Evolutionary conservation across 2,797 vertebrate genomes (phyloP).

Genomic region (Typhlichthys eigenmanni): DNA sequence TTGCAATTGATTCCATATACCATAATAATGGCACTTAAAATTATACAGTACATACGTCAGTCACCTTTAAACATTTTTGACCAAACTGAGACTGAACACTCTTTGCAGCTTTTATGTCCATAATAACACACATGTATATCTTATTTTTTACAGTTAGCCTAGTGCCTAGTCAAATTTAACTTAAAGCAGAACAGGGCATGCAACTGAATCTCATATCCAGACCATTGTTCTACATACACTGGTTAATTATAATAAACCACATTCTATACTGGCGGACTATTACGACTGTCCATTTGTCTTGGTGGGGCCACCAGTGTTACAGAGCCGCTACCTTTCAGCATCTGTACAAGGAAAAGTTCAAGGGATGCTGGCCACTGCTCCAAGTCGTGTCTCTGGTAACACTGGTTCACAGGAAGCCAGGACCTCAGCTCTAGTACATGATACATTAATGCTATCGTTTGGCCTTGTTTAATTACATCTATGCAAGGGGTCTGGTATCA

Average conservation of each 20-base stretch:
- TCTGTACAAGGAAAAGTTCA: slow-evolving; percentile 57
- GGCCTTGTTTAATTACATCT: slow-evolving; percentile 35
- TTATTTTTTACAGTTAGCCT: slow-evolving; percentile 33
- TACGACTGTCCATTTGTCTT: slow-evolving; percentile 72
- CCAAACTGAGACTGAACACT: neutral
- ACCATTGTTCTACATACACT: slow-evolving; percentile 58
- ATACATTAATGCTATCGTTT: slow-evolving; percentile 65
- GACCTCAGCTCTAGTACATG: slow-evolving; percentile 58
- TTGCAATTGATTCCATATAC: slow-evolving; percentile 38
- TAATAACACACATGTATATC: slow-evolving; percentile 34
- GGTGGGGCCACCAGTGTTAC: slow-evolving; percentile 60
- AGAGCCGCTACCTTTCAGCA: slow-evolving; percentile 43
- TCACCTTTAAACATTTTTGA: slow-evolving; percentile 3
- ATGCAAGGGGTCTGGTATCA: slow-evolving; percentile 62
- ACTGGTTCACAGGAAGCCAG: slow-evolving; percentile 56
- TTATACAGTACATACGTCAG: slow-evolving; percentile 22
- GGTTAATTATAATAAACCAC: slow-evolving; percentile 64
- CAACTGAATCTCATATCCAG: slow-evolving; percentile 46
- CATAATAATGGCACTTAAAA: slow-evolving; percentile 40
- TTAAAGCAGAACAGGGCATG: slow-evolving; percentile 29
- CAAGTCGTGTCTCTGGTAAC: slow-evolving; percentile 68
- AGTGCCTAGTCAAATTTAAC: slow-evolving; percentile 57
- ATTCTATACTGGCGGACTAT: slow-evolving; percentile 59
- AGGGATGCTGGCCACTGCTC: slow-evolving; percentile 58
- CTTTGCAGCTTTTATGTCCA: slow-evolving; percentile 42